phyloP scores from a whole-genome alignment of 2,888 invertebrate species.

The Lepeophtheirus nordmannii region DNA sequence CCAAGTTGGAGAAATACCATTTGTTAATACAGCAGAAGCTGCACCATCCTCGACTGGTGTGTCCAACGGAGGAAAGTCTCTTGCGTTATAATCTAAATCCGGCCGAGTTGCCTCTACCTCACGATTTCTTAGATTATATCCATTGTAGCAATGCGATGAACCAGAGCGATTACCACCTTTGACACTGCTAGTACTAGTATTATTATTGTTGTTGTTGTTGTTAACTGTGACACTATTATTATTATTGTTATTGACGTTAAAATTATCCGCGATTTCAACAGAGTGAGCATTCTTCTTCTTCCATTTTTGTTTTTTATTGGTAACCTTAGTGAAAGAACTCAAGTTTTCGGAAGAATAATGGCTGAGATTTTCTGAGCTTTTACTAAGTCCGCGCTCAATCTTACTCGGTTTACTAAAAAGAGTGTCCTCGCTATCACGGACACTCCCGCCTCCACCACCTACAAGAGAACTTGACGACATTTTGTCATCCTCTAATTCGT shows the following conservation, averaged over 20 bases:
- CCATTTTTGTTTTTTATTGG: conserved; percentile 13
- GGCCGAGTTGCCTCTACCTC: background rate
- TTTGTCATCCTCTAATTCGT: conserved; percentile 9
- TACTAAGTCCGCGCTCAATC: background rate
- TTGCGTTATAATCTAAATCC: background rate
- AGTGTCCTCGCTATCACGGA: background rate
- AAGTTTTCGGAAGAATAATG: conserved; percentile 5
- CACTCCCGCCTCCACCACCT: background rate
- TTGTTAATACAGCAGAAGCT: background rate
- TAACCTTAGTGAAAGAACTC: conserved; percentile 14
- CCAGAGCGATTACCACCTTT: background rate
- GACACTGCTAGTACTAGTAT: no score
- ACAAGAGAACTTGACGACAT: background rate
- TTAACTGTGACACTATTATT: conserved; percentile 1
- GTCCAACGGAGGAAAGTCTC: background rate
- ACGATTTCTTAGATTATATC: background rate
- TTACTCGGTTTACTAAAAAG: background rate
- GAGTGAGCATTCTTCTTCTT: conserved; percentile 3
- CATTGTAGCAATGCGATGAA: no score
- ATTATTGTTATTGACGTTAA: conserved; percentile 1
- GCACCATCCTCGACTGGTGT: background rate
- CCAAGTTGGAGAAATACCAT: background rate
- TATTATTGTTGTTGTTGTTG: background rate
- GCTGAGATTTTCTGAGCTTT: background rate
- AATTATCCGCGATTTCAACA: background rate